Percentiles rank a stretch among this genome's conserved stretches.
Conservation (phyloP, 2,113 vertebrate genomes). For the Strix aluco region DNA sequence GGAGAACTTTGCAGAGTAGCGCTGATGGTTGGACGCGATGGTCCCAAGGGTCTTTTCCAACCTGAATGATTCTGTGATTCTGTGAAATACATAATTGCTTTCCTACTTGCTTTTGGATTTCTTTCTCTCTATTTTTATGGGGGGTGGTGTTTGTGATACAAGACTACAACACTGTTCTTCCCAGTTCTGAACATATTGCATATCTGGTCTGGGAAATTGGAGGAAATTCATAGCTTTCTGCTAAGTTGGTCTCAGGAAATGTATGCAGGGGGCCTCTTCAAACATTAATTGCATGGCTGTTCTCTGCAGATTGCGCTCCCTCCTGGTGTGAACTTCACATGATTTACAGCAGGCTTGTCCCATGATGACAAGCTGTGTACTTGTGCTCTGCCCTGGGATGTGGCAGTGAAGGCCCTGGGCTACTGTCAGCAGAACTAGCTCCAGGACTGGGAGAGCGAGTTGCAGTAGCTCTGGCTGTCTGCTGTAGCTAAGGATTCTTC, state of each 20-base stretch:
- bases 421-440: background rate
- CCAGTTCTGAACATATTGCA: background rate
- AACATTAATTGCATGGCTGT: background rate
- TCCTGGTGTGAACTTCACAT: background rate
- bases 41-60: too few relatives aligned
- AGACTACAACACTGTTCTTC: background rate
- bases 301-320: background rate
- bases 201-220: background rate
- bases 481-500: background rate
- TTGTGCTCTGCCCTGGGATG: background rate
- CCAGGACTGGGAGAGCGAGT: background rate
- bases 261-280: background rate
- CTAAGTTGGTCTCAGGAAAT: background rate
- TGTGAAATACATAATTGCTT: background rate
- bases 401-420: background rate
- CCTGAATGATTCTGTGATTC: too few relatives aligned
- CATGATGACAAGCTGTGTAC: background rate
- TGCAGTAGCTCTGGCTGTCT: background rate
- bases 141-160: background rate
- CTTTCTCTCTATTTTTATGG: background rate
- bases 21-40: too few relatives aligned
- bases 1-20: too few relatives aligned
- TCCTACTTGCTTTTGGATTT: background rate
- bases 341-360: background rate
- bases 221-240: background rate